Conservation (phyloP, 1,140 invertebrate genomes). For the Cheumatopsyche charites region DNA sequence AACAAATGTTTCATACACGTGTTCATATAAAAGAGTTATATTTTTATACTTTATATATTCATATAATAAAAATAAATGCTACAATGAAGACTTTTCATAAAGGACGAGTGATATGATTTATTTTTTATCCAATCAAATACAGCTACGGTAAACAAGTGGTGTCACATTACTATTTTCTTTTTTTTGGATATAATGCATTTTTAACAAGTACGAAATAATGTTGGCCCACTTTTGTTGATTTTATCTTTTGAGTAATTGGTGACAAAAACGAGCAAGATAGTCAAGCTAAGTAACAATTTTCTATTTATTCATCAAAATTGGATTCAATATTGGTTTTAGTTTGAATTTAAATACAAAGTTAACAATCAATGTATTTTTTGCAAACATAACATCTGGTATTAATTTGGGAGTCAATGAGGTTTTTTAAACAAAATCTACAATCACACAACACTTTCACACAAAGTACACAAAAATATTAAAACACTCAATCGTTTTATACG, state of each 20-base stretch:
- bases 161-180: slow-evolving; percentile 28
- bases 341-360: too few species aligned
- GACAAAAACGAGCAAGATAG: too few species aligned
- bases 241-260: background rate
- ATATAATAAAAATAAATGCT: slow-evolving; percentile 43
- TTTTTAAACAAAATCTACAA: background rate
- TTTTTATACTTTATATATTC: slow-evolving; percentile 2
- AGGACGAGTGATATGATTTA: slow-evolving; percentile 58
- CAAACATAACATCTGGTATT: background rate
- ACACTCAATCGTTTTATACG: slow-evolving; percentile 3
- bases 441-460: background rate
- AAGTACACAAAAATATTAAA: slow-evolving; percentile 26
- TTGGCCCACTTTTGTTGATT: too few species aligned
- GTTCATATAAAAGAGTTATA: slow-evolving; percentile 13
- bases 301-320: too few species aligned
- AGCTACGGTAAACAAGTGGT: slow-evolving; percentile 46
- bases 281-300: too few species aligned
- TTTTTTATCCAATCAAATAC: slow-evolving; percentile 36
- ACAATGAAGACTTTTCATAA: slow-evolving; percentile 49
- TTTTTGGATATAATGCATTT: slow-evolving; percentile 11
- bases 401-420: background rate
- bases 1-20: background rate
- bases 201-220: background rate
- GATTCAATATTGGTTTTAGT: too few species aligned
- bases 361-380: too few species aligned